phyloP scores from a whole-genome alignment of 2,797 vertebrate genomes.

The Artibeus jamaicensis region DNA sequence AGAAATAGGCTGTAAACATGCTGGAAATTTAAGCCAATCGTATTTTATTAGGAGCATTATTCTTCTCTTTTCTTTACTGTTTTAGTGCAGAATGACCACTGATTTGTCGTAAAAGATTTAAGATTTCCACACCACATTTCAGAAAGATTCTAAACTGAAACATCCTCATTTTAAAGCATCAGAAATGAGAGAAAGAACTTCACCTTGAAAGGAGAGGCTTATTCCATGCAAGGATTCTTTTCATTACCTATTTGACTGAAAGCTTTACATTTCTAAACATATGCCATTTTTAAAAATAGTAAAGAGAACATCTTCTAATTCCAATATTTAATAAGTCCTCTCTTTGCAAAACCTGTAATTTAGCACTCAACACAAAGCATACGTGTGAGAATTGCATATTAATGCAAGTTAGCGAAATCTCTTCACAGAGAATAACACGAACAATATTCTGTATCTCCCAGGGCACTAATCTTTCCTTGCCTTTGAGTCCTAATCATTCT shows the following conservation, averaged over 20 bases:
- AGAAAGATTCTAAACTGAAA: neutral
- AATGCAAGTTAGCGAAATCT: constrained; percentile 31
- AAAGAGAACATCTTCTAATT: constrained; percentile 15
- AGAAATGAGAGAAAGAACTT: neutral
- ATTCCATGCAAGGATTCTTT: constrained; percentile 19
- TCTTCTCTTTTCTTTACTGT: neutral
- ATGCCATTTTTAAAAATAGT: constrained; percentile 29
- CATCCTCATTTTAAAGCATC: constrained; percentile 20
- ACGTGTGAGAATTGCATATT: neutral
- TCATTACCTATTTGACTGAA: constrained; percentile 25
- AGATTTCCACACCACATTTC: constrained; percentile 24
- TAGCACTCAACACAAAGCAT: neutral
- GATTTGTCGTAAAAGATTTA: constrained; percentile 36
- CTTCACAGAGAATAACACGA: neutral
- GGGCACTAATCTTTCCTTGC: neutral
- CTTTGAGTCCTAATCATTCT: neutral
- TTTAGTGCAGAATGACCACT: constrained; percentile 5
- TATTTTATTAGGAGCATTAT: constrained; percentile 39
- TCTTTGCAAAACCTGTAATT: constrained; percentile 33
- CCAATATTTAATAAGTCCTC: neutral
- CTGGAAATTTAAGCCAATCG: constrained; percentile 17
- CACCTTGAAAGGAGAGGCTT: neutral
- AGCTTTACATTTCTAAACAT: constrained; percentile 46
- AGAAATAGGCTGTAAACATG: constrained; percentile 18
- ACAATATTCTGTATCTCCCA: neutral